Evolutionary conservation across 2,113 vertebrate genomes (phyloP).

Genomic region (Myiagra hebetior): DNA sequence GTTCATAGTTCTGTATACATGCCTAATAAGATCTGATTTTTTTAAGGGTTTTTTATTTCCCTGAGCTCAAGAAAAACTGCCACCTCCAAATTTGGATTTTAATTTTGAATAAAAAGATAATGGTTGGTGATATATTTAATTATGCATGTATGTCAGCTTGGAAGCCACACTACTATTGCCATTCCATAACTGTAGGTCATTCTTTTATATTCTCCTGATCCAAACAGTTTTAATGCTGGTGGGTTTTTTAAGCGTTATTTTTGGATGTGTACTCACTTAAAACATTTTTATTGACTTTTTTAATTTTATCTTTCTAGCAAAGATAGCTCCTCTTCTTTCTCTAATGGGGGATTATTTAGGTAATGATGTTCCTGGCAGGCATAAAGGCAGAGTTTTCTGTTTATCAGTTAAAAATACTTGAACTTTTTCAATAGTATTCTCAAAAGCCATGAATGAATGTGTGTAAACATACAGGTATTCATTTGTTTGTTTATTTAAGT

Average conservation of each 20-base stretch:
- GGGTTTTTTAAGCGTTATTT: not conserved
- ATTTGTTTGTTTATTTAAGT: constrained; percentile 66
- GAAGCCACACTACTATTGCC: not conserved
- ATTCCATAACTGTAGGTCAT: not conserved
- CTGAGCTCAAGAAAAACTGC: not conserved
- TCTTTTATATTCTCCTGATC: not conserved
- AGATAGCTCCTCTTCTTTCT: not conserved
- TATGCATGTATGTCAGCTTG: not conserved
- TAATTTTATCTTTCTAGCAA: not conserved
- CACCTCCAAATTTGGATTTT: not conserved
- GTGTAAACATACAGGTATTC: not conserved
- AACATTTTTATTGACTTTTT: not conserved
- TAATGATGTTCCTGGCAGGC: not conserved
- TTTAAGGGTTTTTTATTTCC: not conserved
- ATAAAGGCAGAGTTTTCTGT: not conserved
- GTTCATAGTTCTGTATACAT: not conserved
- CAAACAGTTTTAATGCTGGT: not conserved
- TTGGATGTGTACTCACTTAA: not conserved
- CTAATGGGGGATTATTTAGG: not conserved
- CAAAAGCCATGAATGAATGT: not conserved
- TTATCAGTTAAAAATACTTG: not conserved
- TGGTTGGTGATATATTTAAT: not conserved
- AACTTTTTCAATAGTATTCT: not conserved
- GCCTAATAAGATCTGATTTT: not conserved
- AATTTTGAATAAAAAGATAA: not conserved